These are phyloP conservation scores for Oophaga sylvatica DNA, from an alignment of 2,797 vertebrate genomes.

Conservation along the genomic window DNA sequence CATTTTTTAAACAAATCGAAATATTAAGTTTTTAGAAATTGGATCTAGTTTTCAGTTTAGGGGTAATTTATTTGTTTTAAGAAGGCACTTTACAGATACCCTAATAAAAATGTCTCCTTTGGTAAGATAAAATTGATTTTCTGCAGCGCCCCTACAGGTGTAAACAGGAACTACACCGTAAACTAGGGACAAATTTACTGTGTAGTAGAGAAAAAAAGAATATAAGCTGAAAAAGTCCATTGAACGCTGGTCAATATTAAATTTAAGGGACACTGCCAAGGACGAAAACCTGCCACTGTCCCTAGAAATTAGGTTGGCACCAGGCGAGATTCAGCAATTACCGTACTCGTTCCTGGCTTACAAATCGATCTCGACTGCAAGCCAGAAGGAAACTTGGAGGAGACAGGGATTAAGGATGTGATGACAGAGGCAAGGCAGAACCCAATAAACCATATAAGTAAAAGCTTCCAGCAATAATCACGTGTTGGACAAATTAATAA, in stretches of 20 bases:
- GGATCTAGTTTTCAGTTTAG: no score
- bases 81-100: no score
- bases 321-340: conserved; percentile 22
- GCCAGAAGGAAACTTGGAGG: conserved; percentile 19
- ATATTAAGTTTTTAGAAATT: no score
- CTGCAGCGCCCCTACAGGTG: neutral
- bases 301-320: conserved; percentile 14
- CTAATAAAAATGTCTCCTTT: no score
- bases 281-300: conserved; percentile 18
- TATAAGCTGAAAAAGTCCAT: neutral
- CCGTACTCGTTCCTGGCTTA: conserved; percentile 4
- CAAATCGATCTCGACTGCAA: conserved; percentile 12
- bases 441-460: conserved; percentile 43
- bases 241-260: conserved; percentile 1
- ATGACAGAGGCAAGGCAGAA: conserved; percentile 41
- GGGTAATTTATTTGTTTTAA: no score
- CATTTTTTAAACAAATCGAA: no score
- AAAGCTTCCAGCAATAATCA: conserved; percentile 44
- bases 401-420: conserved; percentile 28
- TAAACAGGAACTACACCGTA: neutral
- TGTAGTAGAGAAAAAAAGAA: neutral
- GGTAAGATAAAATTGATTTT: neutral
- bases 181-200: neutral
- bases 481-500: conserved; percentile 57
- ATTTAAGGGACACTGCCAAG: conserved; percentile 6